phyloP scores from a whole-genome alignment of 2,797 vertebrate species.

The Avahi laniger region DNA sequence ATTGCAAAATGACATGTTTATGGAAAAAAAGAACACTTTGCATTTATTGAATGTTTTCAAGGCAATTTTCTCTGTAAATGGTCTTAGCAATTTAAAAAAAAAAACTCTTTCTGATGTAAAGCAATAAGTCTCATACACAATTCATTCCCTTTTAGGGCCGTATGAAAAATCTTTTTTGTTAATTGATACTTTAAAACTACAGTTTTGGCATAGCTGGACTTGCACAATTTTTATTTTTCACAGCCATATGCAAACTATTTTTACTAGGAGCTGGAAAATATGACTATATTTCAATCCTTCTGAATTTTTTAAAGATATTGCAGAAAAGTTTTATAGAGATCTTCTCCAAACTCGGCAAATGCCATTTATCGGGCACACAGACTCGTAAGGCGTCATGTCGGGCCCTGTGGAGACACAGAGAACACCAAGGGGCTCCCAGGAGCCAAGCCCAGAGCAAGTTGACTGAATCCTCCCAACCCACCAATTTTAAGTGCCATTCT shows the following conservation, averaged over 20 bases:
- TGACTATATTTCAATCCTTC: slow-evolving; percentile 21
- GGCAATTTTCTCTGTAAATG: slow-evolving; percentile 73
- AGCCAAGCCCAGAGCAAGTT: fast-evolving
- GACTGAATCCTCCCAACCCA: not conserved
- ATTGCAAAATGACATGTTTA: slow-evolving; percentile 25
- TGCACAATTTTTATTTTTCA: not conserved
- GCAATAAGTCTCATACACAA: slow-evolving; percentile 60
- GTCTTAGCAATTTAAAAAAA: slow-evolving; percentile 54
- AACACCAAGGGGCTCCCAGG: not conserved
- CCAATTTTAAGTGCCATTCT: fast-evolving
- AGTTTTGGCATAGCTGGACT: slow-evolving; percentile 44
- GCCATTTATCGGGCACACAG: fast-evolving
- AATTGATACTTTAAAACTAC: slow-evolving; percentile 61
- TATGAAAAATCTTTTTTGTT: slow-evolving; percentile 40
- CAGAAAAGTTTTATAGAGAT: not conserved
- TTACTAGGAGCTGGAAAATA: slow-evolving; percentile 32
- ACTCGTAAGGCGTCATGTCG: fast-evolving
- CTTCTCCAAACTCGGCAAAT: not conserved
- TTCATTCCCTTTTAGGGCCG: slow-evolving; percentile 51
- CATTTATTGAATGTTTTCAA: slow-evolving; percentile 64
- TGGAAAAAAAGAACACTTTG: slow-evolving; percentile 60
- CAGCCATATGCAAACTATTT: slow-evolving; percentile 57
- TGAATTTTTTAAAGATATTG: slow-evolving; percentile 13
- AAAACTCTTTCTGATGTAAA: slow-evolving; percentile 58
- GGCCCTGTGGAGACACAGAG: fast-evolving